Percentiles rank a stretch among this genome's conserved stretches.
phyloP scores from a whole-genome alignment of 2,113 vertebrate species.

The Hyperopisus bebe region DNA sequence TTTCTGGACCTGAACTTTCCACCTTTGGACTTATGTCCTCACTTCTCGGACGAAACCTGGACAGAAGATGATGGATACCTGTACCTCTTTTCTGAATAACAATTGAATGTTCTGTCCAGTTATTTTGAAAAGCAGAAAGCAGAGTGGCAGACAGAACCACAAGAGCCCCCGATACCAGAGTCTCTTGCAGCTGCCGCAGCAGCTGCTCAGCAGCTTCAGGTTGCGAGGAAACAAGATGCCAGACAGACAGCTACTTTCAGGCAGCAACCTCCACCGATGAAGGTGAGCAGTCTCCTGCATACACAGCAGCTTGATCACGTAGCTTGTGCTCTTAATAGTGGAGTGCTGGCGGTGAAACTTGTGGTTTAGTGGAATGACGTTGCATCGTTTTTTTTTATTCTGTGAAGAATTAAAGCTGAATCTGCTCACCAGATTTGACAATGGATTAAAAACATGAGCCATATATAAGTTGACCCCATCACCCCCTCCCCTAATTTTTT shows the following conservation, averaged over 20 bases:
- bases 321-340: background rate
- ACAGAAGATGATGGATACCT: background rate
- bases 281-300: constrained; percentile 48
- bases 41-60: background rate
- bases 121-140: constrained; percentile 99
- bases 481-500: background rate
- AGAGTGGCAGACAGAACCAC: constrained; percentile 95
- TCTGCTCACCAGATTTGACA: background rate
- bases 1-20: background rate
- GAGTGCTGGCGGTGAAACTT: background rate
- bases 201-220: constrained; percentile 92
- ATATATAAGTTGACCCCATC: background rate
- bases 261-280: constrained; percentile 97
- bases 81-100: background rate
- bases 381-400: background rate
- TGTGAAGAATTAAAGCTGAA: background rate
- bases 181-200: constrained; percentile 91
- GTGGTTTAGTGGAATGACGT: background rate
- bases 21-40: background rate
- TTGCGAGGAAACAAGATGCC: constrained; percentile 91
- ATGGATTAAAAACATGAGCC: background rate
- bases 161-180: constrained; percentile 92
- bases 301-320: background rate
- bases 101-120: constrained; percentile 45
- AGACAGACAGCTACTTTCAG: constrained; percentile 92